Base-by-base conservation (phyloP, 2,888 invertebrate species). In the Idaea straminata region DNA sequence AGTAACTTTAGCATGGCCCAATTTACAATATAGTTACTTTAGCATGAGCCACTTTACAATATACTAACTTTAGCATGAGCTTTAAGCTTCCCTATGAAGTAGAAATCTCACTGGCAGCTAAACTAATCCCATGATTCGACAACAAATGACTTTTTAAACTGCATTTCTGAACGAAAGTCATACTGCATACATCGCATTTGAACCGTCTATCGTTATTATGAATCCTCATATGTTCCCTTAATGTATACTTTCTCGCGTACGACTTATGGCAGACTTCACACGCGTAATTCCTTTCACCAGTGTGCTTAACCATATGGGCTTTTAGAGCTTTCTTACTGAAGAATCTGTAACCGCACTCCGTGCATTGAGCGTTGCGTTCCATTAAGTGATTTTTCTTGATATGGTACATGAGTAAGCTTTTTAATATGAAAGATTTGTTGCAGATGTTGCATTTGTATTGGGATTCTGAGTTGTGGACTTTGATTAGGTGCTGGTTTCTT, bases 271-370 rank as follows among this genome's bases (percentile, higher is more conserved):
- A 92, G 0, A 91, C 77, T 3, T 81, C 83, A 63, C 91, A 92
- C 0, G 79, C 72, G 57, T 85, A 89, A 16, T 82, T 86, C 2
- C 85, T 75, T 47, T 89, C 90, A 0, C 93, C 93, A 0, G 88
- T 91, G 67, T 93, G 93, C 57, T 91, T 91, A 0, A 93, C 76
- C 92, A 93, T 93, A 61, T 93, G 93, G 0, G 89, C 92, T 64
- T 92, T 93, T 0, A 94, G 79, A 0, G 91, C 91, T 69, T 93
- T 93, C n/a, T 91, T 92, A 64, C 92, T 93, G 70, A 93, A 93
- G 64, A 94, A 94, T 62, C 88, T 80, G 60, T 86, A 90, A 0
- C 92, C 94, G 64, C 94, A 94, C 35, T 93, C 89, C 0, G 87
- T 85, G 35, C 94, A 94, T 62, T 90, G 90, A 65, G 86, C 91